Evolutionary conservation across 1,140 invertebrate genomes (phyloP).

Genomic region (Himalopsyche phryganea): DNA sequence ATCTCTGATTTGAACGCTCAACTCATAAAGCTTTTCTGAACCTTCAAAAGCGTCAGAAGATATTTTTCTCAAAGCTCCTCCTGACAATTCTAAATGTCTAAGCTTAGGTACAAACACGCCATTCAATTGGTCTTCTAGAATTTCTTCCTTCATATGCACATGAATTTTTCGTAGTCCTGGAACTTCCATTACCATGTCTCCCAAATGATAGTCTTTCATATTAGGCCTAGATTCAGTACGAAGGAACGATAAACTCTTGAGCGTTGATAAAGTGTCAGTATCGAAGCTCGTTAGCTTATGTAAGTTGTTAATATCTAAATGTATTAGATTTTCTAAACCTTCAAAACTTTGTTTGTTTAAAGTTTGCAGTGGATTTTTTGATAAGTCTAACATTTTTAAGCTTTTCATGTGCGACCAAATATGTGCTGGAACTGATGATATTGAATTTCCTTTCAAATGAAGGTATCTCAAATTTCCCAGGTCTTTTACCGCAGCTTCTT

Average conservation of each 20-base stretch:
- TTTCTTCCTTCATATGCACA: slow-evolving; percentile 68
- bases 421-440: slow-evolving; percentile 62
- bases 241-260: slow-evolving; percentile 59
- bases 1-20: slow-evolving; percentile 70
- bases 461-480: slow-evolving; percentile 62
- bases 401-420: slow-evolving; percentile 56
- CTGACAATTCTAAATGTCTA: slow-evolving; percentile 74
- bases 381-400: slow-evolving; percentile 61
- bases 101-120: slow-evolving; percentile 69
- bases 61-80: slow-evolving; percentile 64
- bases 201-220: slow-evolving; percentile 62
- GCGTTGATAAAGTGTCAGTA: slow-evolving; percentile 59
- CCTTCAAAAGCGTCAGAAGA: slow-evolving; percentile 68
- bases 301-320: slow-evolving; percentile 55
- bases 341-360: slow-evolving; percentile 52
- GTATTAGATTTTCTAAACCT: slow-evolving; percentile 53
- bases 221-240: slow-evolving; percentile 64
- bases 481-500: slow-evolving; percentile 60
- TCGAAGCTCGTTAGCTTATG: slow-evolving; percentile 63
- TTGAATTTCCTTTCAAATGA: slow-evolving; percentile 63
- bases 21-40: slow-evolving; percentile 60
- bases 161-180: slow-evolving; percentile 61
- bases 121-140: slow-evolving; percentile 65
- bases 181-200: slow-evolving; percentile 54
- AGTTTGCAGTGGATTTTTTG: slow-evolving; percentile 62